These are phyloP conservation scores for Nixonia krombeini DNA, from an alignment of 1,140 invertebrate species.

Conservation along the genomic window DNA sequence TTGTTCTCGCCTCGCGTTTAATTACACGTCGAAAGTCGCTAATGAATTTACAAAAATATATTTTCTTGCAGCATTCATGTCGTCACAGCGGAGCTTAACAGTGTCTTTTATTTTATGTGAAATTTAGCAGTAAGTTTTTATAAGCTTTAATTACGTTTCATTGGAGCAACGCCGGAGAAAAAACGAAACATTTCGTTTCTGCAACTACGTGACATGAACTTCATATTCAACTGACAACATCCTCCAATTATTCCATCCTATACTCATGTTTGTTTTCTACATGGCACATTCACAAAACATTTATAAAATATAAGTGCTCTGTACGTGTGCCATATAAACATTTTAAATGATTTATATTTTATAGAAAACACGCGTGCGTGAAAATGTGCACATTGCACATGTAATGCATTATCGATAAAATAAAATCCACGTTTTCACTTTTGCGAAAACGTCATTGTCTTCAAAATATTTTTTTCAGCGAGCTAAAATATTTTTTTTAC, in stretches of 20 bases:
- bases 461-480: no score
- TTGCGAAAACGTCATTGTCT: no score
- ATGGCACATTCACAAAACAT: slow-evolving; percentile 29
- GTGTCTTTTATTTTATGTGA: slow-evolving; percentile 26
- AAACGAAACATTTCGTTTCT: not conserved
- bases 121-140: slow-evolving; percentile 34
- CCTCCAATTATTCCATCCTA: slow-evolving; percentile 26
- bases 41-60: slow-evolving; percentile 39
- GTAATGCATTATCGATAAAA: no score
- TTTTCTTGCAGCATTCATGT: slow-evolving; percentile 29
- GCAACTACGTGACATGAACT: slow-evolving; percentile 19
- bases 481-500: no score
- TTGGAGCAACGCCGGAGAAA: slow-evolving; percentile 17
- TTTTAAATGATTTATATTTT: no score
- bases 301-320: slow-evolving; percentile 22
- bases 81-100: slow-evolving; percentile 25
- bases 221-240: slow-evolving; percentile 4
- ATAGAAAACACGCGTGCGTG: no score
- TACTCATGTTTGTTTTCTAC: slow-evolving; percentile 40
- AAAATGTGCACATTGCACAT: no score
- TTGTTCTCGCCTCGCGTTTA: slow-evolving; percentile 8
- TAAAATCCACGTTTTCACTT: no score
- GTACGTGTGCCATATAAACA: not conserved
- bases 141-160: slow-evolving; percentile 46
- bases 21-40: slow-evolving; percentile 18